Percentiles rank a stretch among this genome's conserved stretches.
Conservation (phyloP, 2,888 invertebrate genomes). For the Conus canariensis region DNA sequence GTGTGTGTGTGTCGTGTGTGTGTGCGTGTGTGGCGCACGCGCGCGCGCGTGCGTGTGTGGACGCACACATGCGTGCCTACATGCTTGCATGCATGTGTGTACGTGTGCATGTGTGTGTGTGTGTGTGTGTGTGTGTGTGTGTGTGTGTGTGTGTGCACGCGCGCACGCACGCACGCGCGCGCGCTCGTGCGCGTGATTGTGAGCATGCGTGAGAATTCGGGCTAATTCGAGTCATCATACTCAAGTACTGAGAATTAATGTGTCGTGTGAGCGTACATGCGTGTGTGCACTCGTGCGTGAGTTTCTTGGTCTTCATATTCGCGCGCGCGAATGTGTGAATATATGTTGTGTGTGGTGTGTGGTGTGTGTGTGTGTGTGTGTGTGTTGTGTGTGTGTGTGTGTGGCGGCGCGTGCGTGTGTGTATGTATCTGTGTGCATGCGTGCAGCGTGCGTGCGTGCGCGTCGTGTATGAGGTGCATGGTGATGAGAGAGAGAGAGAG, state of each 20-base stretch:
- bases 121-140: conserved; percentile 34
- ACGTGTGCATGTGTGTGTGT: conserved; percentile 34
- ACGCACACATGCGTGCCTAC: conserved; percentile 11
- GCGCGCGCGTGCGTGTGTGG: conserved; percentile 20
- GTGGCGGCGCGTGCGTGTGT: too few relatives aligned
- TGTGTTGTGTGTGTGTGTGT: too few relatives aligned
- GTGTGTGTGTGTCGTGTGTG: conserved; percentile 1
- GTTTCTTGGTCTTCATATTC: too few relatives aligned
- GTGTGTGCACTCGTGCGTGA: neutral
- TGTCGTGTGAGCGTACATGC: conserved; percentile 3
- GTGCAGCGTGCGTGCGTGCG: neutral
- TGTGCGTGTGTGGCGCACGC: neutral
- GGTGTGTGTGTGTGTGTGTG: too few relatives aligned
- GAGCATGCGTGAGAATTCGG: neutral
- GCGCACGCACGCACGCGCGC: neutral
- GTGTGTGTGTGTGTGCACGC: conserved; percentile 26
- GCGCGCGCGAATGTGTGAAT: too few relatives aligned
- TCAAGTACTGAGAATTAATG: neutral
- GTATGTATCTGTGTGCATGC: too few relatives aligned
- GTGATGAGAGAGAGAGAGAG: too few relatives aligned
- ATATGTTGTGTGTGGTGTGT: too few relatives aligned
- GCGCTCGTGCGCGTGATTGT: neutral
- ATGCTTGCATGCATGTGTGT: conserved; percentile 5
- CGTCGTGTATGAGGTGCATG: neutral
- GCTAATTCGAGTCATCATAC: too few relatives aligned